Percentiles rank a stretch among this genome's conserved stretches.
phyloP scores from a whole-genome alignment of 1,140 invertebrate genomes.

The Penaeus indicus region DNA sequence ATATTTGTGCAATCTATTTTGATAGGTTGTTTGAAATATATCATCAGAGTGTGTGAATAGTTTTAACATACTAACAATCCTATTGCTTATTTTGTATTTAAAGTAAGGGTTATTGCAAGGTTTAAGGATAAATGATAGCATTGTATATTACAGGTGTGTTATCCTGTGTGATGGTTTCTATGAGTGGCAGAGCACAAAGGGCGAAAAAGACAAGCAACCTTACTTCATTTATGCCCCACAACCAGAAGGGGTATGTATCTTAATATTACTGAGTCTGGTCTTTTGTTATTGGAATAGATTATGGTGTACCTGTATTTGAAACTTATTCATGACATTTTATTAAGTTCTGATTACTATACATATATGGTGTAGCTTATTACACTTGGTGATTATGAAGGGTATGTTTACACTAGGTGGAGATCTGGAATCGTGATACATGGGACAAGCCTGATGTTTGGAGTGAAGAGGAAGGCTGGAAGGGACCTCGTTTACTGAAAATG shows the following conservation, averaged over 20 bases:
- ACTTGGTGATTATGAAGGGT: constrained; percentile 9
- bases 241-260: constrained; percentile 65
- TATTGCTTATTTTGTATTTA: not conserved
- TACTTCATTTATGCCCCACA: constrained; percentile 83
- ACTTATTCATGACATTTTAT: not conserved
- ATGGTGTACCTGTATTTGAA: not conserved
- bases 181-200: constrained; percentile 82
- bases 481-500: constrained; percentile 79
- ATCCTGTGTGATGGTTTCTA: constrained; percentile 87
- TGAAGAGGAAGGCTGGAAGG: constrained; percentile 75
- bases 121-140: not conserved
- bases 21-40: too few relatives aligned
- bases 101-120: not conserved
- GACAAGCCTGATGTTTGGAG: constrained; percentile 70
- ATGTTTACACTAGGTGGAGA: constrained; percentile 69
- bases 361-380: too few relatives aligned
- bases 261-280: not conserved
- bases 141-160: constrained; percentile 75
- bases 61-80: not conserved
- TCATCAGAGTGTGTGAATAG: too few relatives aligned
- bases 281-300: not conserved
- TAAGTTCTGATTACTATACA: too few relatives aligned
- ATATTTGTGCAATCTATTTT: not conserved
- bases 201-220: constrained; percentile 78
- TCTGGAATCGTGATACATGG: constrained; percentile 76